These are phyloP conservation scores for Apis florea DNA, from an alignment of 1,140 invertebrate genomes.

Conservation along the genomic window DNA sequence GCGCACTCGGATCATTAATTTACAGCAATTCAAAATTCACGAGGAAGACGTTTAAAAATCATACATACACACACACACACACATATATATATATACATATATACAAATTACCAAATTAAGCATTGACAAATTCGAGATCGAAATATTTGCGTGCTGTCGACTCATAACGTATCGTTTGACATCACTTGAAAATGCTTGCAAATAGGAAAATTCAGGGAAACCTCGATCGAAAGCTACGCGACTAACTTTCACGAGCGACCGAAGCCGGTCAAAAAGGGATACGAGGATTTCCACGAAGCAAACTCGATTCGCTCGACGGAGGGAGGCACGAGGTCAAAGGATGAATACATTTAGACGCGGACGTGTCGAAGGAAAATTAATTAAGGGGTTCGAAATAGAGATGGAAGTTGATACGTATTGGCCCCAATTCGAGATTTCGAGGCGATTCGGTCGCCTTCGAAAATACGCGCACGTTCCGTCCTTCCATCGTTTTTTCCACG, in stretches of 20 bases:
- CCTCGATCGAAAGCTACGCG: background rate
- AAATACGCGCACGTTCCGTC: background rate
- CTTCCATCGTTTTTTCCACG: background rate
- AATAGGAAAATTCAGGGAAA: background rate
- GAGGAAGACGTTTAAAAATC: too few species aligned
- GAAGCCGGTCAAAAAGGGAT: background rate
- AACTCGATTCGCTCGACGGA: conserved; percentile 10
- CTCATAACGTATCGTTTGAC: too few species aligned
- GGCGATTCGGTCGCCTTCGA: background rate
- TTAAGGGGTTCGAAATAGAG: conserved; percentile 51
- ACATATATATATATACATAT: too few species aligned
- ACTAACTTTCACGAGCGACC: conserved; percentile 13
- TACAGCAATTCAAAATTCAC: too few species aligned
- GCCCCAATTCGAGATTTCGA: conserved; percentile 28
- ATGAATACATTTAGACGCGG: conserved; percentile 46
- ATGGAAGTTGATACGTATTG: conserved; percentile 30
- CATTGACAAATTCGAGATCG: too few species aligned
- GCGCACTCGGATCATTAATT: too few species aligned
- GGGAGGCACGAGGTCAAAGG: conserved; percentile 43
- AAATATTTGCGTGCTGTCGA: too few species aligned
- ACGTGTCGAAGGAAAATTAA: conserved; percentile 55
- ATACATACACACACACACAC: too few species aligned
- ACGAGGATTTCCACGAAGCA: background rate
- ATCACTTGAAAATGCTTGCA: too few species aligned
- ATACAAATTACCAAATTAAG: too few species aligned